phyloP scores from a whole-genome alignment of 1,140 invertebrate species.

The Dryas iulia region DNA sequence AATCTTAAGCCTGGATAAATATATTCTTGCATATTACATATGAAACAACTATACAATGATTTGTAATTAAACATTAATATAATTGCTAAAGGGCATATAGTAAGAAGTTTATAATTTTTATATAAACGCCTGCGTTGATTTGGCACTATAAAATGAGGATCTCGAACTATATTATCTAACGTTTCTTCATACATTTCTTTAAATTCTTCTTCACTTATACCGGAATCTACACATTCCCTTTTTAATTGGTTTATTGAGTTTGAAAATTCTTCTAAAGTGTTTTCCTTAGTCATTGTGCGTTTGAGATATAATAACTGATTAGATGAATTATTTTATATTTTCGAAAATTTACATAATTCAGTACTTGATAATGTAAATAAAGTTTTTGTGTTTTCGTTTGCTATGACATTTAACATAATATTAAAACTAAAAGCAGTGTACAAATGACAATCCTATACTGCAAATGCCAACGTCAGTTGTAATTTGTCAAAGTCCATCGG shows the following conservation, averaged over 20 bases:
- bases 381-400: no score
- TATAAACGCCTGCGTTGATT: conserved; percentile 4
- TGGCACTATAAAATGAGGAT: background rate
- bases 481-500: no score
- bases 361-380: no score
- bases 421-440: no score
- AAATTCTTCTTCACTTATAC: conserved; percentile 79
- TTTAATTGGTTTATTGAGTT: conserved; percentile 50
- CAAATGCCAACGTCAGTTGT: no score
- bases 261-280: conserved; percentile 52
- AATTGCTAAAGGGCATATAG: conserved; percentile 3
- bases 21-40: conserved; percentile 84
- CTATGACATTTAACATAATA: no score
- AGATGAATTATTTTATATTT: no score
- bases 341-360: no score
- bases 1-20: conserved; percentile 85
- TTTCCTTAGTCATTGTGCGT: conserved; percentile 35
- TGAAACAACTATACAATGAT: conserved; percentile 77
- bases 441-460: no score
- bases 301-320: background rate
- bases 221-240: conserved; percentile 47
- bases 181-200: conserved; percentile 78
- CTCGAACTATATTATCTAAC: background rate
- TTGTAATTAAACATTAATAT: conserved; percentile 56
- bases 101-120: conserved; percentile 12